These are phyloP conservation scores for Pagetopsis macropterus DNA, from an alignment of 2,797 vertebrate species.

Conservation along the genomic window DNA sequence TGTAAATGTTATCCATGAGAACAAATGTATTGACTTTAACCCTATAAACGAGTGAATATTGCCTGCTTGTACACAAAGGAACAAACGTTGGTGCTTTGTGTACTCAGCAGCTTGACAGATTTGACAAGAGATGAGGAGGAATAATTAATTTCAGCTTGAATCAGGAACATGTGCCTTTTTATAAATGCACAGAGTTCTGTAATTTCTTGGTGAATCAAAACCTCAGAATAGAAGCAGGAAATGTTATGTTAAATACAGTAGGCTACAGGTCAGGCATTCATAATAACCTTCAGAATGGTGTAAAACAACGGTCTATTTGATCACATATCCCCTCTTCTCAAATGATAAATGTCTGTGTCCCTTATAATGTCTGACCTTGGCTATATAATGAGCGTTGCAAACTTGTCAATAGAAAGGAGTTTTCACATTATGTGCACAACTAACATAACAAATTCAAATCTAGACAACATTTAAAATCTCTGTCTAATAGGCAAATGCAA, in stretches of 20 bases:
- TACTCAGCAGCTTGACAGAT: conserved; percentile 10
- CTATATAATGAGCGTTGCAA: no score
- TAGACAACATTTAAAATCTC: no score
- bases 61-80: background rate
- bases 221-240: conserved; percentile 17
- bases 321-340: background rate
- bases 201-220: conserved; percentile 33
- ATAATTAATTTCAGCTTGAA: conserved; percentile 26
- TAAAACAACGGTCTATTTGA: background rate
- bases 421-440: no score
- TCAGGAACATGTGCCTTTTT: conserved; percentile 23
- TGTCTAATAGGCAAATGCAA: no score
- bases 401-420: no score
- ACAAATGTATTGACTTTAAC: conserved; percentile 6
- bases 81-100: conserved; percentile 42
- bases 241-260: background rate
- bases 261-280: conserved; percentile 18
- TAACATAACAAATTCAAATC: no score
- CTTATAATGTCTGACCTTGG: no score
- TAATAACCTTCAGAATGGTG: background rate
- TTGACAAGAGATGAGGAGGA: conserved; percentile 20
- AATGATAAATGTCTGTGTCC: no score
- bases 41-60: conserved; percentile 21
- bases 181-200: conserved; percentile 9
- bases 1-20: conserved; percentile 21